Percentiles rank a stretch among this genome's conserved stretches.
Conservation (phyloP, 1,140 invertebrate genomes). For the Atta colombica region DNA sequence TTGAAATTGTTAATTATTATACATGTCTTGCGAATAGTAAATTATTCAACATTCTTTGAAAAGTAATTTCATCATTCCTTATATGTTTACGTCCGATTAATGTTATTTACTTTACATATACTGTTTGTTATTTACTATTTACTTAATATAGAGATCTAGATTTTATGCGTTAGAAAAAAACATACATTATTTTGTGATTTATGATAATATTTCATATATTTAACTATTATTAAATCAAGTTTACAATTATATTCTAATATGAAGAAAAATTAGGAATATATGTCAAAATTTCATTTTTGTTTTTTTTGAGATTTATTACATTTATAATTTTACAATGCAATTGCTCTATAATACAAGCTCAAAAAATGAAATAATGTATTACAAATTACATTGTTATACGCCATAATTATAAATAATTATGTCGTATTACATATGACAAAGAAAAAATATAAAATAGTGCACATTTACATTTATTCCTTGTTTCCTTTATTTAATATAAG, state of each 20-base stretch:
- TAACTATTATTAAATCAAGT: not conserved
- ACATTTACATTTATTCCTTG: conserved; percentile 44
- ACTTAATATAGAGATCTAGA: not conserved
- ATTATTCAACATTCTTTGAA: conserved; percentile 40
- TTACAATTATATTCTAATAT: conserved; percentile 20
- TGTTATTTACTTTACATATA: conserved; percentile 18
- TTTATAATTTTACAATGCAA: conserved; percentile 12
- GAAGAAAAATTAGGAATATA: not conserved
- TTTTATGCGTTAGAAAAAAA: conserved; percentile 15
- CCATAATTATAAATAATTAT: not conserved
- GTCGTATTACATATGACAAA: conserved; percentile 25
- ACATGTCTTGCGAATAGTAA: conserved; percentile 33
- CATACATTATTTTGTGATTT: conserved; percentile 49
- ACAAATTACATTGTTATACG: not conserved
- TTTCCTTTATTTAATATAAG: conserved; percentile 40
- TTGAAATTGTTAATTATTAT: conserved; percentile 24
- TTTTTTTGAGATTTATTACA: conserved; percentile 24
- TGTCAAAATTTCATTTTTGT: conserved; percentile 18
- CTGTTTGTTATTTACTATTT: conserved; percentile 39
- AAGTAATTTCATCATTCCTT: conserved; percentile 49
- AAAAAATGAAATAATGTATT: conserved; percentile 60
- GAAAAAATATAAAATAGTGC: conserved; percentile 29
- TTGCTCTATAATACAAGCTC: conserved; percentile 13
- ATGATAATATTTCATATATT: conserved; percentile 46
- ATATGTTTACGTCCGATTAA: conserved; percentile 38